Evolutionary conservation across 2,797 vertebrate species (phyloP), one percentile per base, ranked within the genome.

Genomic region (Sphenodon punctatus): DNA sequence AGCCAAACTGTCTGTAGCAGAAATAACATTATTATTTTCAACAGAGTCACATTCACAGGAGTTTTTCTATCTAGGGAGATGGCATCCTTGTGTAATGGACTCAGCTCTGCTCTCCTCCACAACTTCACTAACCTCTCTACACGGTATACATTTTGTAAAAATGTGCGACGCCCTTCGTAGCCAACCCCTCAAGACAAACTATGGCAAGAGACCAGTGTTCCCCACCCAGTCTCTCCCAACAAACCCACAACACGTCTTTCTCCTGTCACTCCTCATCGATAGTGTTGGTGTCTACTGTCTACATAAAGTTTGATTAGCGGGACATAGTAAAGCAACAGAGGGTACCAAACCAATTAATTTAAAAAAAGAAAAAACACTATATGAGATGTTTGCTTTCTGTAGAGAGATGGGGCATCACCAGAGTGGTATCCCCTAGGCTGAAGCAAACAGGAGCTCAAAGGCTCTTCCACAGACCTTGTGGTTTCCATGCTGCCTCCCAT

Each of bases 1-100:
- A 75, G 77, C 66, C 76, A 84, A 92, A 93, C 79, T 56, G 2
- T 81, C 85, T 73, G 70, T 58, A 79, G 88, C 38, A 87, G 84
- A 95, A 93, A 64, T 80, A 93, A 92, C 63, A 78, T 74, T 89
- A 89, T 82, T 94, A 89, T 90, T 89, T 90, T 87, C 69, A 90
- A 74, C 78, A 90, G 59, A 89, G 85, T 94, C 91, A 93, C 82
- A 88, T 92, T 92, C 93, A 87, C 92, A 88, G 84, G 89, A 83
- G 89, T 82, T 68, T 75, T 66, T 87, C 78, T 90, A 91, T 91
- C 48, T 89, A 89, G 75, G 83, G 78, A 92, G 84, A 58, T 7
- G 61, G 73, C 63, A 71, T 88, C 71, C 65, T 87, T 69, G 84
- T 86, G 88, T 48, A 90, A 68, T 4, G 88, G 84, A 84, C 75